Evolutionary conservation across 2,113 vertebrate species (phyloP).

Genomic region (Tupaia chinensis): DNA sequence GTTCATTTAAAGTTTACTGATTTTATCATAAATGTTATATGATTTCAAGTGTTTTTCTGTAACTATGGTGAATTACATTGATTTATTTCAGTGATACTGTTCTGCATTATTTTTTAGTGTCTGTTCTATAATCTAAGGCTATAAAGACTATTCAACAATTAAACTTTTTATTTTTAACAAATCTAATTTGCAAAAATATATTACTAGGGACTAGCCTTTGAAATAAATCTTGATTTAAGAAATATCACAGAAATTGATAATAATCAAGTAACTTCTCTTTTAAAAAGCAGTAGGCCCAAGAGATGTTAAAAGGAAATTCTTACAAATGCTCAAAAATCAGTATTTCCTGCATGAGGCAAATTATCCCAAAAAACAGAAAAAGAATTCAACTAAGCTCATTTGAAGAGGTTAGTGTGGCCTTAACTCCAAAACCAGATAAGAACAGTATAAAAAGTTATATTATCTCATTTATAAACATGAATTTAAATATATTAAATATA

Average conservation of each 20-base stretch:
- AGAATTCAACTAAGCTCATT: background rate
- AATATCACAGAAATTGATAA: background rate
- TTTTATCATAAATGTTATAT: constrained; percentile 27
- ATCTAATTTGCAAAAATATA: background rate
- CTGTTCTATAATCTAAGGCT: constrained; percentile 20
- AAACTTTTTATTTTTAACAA: background rate
- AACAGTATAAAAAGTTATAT: background rate
- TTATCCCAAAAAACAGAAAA: background rate
- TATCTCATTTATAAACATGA: background rate
- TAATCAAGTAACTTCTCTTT: background rate
- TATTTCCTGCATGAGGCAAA: background rate
- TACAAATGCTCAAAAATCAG: background rate
- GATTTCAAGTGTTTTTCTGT: background rate
- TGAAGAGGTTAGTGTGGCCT: constrained; percentile 18
- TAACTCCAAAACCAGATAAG: background rate
- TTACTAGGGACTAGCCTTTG: background rate
- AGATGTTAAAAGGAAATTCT: background rate
- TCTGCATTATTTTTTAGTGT: background rate
- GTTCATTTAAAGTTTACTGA: background rate
- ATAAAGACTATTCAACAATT: background rate
- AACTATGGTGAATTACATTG: background rate
- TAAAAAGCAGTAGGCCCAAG: background rate
- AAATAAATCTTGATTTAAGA: constrained; percentile 24
- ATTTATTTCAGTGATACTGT: background rate
- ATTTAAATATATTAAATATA: constrained; percentile 37